Evolutionary conservation across 2,888 invertebrate species (phyloP), one percentile per base, ranked within the genome.

Genomic region (Lithophane socia): DNA sequence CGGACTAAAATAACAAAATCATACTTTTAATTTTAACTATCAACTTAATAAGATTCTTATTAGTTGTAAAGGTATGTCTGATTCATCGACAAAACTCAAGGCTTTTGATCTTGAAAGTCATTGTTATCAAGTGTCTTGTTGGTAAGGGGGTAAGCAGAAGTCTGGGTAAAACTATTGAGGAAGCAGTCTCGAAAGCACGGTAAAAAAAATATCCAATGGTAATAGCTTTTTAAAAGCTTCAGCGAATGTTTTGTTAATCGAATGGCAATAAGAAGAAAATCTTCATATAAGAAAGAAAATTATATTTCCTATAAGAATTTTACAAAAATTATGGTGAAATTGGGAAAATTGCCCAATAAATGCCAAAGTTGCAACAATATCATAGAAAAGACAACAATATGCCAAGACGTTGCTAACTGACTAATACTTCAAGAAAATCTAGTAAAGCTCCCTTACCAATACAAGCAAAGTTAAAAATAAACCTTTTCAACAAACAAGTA

Each of bases 1-100:
- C 8, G 0, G n/a, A 21, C 13, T 5, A 5, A 37, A 8, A 54
- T 5, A 37, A 8, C 13, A 49, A 7, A 18, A 9, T 3, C 1
- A 24, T 37, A n/a, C 47, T 29, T 60, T 54, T 2, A 66, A 54
- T 42, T 60, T 54, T 2, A 66, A 58, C 37, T 42, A 82, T 65
- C 1, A 60, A 73, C 54, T 13, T 37, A 67, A 49, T 66, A 68
- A 71, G 67, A 80, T 77, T 87, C 78, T 80, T 75, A 65, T 79
- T 47, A 67, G 67, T 52, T 42, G 16, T 73, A 64, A 12, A 73
- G 52, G n/a, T 52, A 24, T 52, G 64, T 71, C 70, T 86, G 82
- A 85, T 65, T 86, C 87, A 85, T 75, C 73, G 69, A 56, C 67
- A 10, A 75, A 85, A 81, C 44, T 87, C 79, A 83, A 87, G 85